Base-by-base conservation (phyloP, 2,797 vertebrate species). In the Enteromius trimaculatus region DNA sequence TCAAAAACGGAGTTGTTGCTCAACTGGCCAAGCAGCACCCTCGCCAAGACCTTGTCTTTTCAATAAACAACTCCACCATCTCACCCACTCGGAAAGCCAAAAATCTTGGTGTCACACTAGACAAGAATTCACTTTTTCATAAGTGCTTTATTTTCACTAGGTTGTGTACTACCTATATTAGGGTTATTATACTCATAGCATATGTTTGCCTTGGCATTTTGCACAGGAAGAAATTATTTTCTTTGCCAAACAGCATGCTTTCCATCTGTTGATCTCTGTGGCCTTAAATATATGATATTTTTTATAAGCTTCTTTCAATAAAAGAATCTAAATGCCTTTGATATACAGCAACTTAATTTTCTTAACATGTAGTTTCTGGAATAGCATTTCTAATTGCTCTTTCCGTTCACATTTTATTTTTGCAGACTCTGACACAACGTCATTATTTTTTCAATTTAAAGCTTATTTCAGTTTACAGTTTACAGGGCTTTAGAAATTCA, bases 11-110 rank as follows among this genome's bases (percentile, higher is more conserved):
- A 68, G 31, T 60, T 62, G 53, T 21, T 62, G 58, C 49, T 49
- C 21, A 47, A 37, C 55, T n/a, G 10, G 51, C 21, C 72, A 75
- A 58, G 13, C 37, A 58, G 13, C 21, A 23, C 31, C 31, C 21
- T 37, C 37, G 55, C 78, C 49, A 72, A 81, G 69, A 72, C 66
- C 37, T 80, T 80, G 79, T 31, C 37, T n/a, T 70, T 58, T 58
- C 66, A 70, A 44, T 70, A 60, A 21, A 51, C 62, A 70, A 37
- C 26, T 62, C 39, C n/a, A 47, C 55, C 42, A 58, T 11, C 66
- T 80, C 79, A 55, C 34, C 23, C 37, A 39, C 39, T 44, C 7
- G 8, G 47, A 26, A 68, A 71, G 13, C 19, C 23, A 34, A 60
- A 19, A 31, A 34, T 29, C 19, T 53, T 74, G 23, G 7, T 71